Percentiles rank a stretch among this genome's conserved stretches.
phyloP scores from a whole-genome alignment of 2,113 vertebrate genomes.

The Austrofundulus limnaeus region DNA sequence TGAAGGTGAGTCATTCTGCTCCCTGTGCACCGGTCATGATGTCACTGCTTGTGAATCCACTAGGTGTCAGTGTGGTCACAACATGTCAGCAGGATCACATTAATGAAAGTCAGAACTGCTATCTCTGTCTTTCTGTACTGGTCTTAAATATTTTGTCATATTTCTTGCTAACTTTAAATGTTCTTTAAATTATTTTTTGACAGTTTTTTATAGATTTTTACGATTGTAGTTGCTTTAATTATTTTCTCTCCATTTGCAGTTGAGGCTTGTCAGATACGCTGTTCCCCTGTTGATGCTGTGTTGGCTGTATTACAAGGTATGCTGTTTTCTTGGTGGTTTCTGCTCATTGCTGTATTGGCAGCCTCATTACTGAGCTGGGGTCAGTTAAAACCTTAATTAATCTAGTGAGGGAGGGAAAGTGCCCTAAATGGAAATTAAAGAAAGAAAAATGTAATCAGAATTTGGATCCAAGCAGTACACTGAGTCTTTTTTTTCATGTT shows the following conservation, averaged over 20 bases:
- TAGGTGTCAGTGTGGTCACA: slow-evolving; percentile 83
- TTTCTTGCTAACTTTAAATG: slow-evolving; percentile 34
- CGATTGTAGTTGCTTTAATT: slow-evolving; percentile 33
- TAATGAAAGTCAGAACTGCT: slow-evolving; percentile 4
- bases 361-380: slow-evolving; percentile 21
- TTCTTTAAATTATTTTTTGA: slow-evolving; percentile 26
- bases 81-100: slow-evolving; percentile 24
- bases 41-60: slow-evolving; percentile 55
- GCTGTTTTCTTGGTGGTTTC: slow-evolving; percentile 43
- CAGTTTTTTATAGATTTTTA: slow-evolving; percentile 20
- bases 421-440: slow-evolving; percentile 9
- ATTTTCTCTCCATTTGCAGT: slow-evolving; percentile 73
- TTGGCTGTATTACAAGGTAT: slow-evolving; percentile 92
- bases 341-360: slow-evolving; percentile 40
- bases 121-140: slow-evolving; percentile 24
- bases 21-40: not conserved
- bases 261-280: slow-evolving; percentile 81
- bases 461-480: slow-evolving; percentile 18
- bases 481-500: not conserved
- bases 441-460: slow-evolving; percentile 24
- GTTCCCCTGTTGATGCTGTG: slow-evolving; percentile 81
- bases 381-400: not conserved
- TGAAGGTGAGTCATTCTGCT: not conserved
- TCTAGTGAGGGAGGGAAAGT: slow-evolving; percentile 1
- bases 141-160: slow-evolving; percentile 17